Evolutionary conservation across 2,888 invertebrate species (phyloP).

Genomic region (Spodoptera picta): DNA sequence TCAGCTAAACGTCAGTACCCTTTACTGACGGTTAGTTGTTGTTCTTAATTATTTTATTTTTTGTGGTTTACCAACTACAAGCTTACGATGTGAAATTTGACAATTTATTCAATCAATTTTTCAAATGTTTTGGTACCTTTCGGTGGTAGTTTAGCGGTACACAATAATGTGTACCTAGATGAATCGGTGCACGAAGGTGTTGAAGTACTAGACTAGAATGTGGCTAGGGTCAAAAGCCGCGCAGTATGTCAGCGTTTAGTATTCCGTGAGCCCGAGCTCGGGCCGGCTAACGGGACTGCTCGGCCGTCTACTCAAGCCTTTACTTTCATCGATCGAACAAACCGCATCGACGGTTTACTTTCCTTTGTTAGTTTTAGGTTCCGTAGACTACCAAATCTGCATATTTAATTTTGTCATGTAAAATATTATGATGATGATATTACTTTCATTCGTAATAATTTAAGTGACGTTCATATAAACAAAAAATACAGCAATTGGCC

Average conservation of each 20-base stretch:
- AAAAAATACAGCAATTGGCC: constrained; percentile 4
- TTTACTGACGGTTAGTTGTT: too few relatives aligned
- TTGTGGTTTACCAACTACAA: constrained; percentile 15
- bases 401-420: constrained; percentile 33
- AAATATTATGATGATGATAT: constrained; percentile 24
- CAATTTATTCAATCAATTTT: background rate
- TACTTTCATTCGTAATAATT: constrained; percentile 16
- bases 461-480: background rate
- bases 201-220: constrained; percentile 86
- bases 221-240: constrained; percentile 88
- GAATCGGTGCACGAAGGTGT: constrained; percentile 79
- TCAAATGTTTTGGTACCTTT: background rate
- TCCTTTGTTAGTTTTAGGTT: constrained; percentile 86
- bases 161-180: constrained; percentile 58
- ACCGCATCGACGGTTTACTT: constrained; percentile 85
- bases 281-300: constrained; percentile 84
- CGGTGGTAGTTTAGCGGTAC: constrained; percentile 19
- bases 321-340: constrained; percentile 88
- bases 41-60: constrained; percentile 6
- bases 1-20: too few relatives aligned
- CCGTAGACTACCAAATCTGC: constrained; percentile 60
- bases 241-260: constrained; percentile 88
- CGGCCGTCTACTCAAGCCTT: constrained; percentile 84
- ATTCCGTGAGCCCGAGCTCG: constrained; percentile 84
- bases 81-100: constrained; percentile 3